These are phyloP conservation scores for Drosophila nigrodunni DNA, from an alignment of 1,140 invertebrate genomes.

Conservation along the genomic window DNA sequence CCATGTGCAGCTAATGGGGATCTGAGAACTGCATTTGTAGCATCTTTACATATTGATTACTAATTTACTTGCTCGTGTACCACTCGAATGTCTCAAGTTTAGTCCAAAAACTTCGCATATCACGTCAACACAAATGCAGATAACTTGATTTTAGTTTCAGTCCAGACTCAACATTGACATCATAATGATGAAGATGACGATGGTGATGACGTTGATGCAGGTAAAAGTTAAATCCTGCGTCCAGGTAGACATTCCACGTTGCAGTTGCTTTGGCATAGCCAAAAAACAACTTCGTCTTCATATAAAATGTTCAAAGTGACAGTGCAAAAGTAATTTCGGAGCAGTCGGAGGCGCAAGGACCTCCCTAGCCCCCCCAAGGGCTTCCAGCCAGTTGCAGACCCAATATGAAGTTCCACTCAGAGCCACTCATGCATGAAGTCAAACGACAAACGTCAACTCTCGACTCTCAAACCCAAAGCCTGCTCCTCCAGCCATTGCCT, in stretches of 20 bases:
- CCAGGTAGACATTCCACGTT: conserved; percentile 33
- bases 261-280: conserved; percentile 20
- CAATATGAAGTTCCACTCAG: conserved; percentile 69
- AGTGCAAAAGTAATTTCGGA: conserved; percentile 54
- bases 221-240: conserved; percentile 53
- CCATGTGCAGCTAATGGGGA: conserved; percentile 67
- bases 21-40: conserved; percentile 43
- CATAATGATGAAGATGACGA: not conserved
- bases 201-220: conserved; percentile 2
- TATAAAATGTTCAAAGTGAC: conserved; percentile 79
- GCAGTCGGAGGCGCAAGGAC: not conserved
- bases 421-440: conserved; percentile 72
- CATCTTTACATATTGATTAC: conserved; percentile 65
- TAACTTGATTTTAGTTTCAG: conserved; percentile 64
- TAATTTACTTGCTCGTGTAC: conserved; percentile 59
- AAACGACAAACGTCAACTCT: conserved; percentile 61
- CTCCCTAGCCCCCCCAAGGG: not conserved
- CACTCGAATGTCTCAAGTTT: conserved; percentile 31
- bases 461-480: not conserved
- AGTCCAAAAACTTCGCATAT: conserved; percentile 45
- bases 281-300: conserved; percentile 63
- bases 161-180: conserved; percentile 58
- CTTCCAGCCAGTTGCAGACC: conserved; percentile 43
- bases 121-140: conserved; percentile 48
- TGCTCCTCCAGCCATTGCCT: not conserved